Percentiles rank a stretch among this genome's conserved stretches.
These are phyloP conservation scores for Myotis daubentonii DNA, from an alignment of 2,797 vertebrate species.

Conservation along the genomic window DNA sequence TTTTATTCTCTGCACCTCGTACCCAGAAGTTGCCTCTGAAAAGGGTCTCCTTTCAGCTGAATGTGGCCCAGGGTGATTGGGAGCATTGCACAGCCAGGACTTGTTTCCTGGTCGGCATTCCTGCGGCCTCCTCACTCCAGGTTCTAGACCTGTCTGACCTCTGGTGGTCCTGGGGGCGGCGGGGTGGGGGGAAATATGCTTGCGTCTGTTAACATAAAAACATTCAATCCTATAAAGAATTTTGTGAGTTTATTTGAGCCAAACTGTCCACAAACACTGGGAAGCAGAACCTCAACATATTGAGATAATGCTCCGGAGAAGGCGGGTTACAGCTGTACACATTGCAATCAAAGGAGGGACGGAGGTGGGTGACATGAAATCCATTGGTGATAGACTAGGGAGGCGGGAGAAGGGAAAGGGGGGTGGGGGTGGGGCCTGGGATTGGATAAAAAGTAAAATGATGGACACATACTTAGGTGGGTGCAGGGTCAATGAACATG, in stretches of 20 bases:
- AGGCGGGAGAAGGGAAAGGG: background rate
- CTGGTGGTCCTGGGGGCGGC: too few species aligned
- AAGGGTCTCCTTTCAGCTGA: slow-evolving; percentile 67
- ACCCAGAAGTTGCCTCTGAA: slow-evolving; percentile 74
- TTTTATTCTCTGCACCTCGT: slow-evolving; percentile 75
- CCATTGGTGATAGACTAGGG: background rate
- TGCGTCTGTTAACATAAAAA: too few species aligned
- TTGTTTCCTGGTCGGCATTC: background rate
- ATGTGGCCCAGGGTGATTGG: slow-evolving; percentile 32
- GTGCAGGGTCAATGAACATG: background rate
- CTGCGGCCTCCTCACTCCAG: background rate
- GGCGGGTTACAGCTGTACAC: background rate
- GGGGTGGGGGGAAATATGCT: too few species aligned
- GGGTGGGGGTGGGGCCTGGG: too few species aligned
- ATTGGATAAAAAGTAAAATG: too few species aligned
- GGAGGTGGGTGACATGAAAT: background rate
- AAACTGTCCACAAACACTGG: too few species aligned
- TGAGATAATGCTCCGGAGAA: background rate
- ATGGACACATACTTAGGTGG: background rate
- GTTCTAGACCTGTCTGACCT: too few species aligned
- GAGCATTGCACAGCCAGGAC: background rate
- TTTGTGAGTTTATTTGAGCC: too few species aligned
- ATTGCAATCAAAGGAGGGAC: background rate
- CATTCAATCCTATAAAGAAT: too few species aligned
- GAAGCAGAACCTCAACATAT: too few species aligned